These are phyloP conservation scores for Poecilia wingei DNA, from an alignment of 2,797 vertebrate species.

Conservation along the genomic window DNA sequence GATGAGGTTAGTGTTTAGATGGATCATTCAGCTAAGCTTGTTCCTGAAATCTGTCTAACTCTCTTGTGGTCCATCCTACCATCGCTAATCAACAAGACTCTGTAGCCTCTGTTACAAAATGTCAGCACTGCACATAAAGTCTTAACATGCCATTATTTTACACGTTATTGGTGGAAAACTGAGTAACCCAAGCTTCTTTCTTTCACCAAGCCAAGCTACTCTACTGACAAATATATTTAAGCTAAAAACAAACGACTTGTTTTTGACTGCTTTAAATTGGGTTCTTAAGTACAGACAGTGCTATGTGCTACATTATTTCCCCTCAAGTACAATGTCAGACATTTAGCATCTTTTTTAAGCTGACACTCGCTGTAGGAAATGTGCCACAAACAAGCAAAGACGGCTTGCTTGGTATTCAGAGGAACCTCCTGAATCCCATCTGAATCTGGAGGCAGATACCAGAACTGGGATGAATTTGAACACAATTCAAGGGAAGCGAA, in stretches of 20 bases:
- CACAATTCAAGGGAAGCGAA: not conserved
- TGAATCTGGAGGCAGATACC: slow-evolving; percentile 12
- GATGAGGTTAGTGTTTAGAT: not conserved
- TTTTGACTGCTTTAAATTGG: not conserved
- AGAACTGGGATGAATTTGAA: slow-evolving; percentile 13
- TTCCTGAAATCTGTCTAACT: not conserved
- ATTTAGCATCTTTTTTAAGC: not conserved
- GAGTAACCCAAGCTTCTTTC: not conserved
- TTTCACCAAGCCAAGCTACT: not conserved
- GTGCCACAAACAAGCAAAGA: not conserved
- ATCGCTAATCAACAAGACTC: not conserved
- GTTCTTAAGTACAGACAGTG: not conserved
- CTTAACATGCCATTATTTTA: not conserved
- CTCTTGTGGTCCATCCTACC: not conserved
- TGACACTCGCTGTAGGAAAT: not conserved
- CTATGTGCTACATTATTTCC: not conserved
- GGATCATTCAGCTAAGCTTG: not conserved
- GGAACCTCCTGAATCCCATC: not conserved
- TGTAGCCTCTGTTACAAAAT: not conserved
- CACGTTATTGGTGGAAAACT: not conserved
- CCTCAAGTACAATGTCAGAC: not conserved
- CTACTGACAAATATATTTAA: not conserved
- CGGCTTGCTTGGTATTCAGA: slow-evolving; percentile 11
- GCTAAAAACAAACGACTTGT: not conserved
- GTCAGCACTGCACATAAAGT: not conserved